Base-by-base conservation (phyloP, 2,797 vertebrate species). In the Sebastes steindachneri region DNA sequence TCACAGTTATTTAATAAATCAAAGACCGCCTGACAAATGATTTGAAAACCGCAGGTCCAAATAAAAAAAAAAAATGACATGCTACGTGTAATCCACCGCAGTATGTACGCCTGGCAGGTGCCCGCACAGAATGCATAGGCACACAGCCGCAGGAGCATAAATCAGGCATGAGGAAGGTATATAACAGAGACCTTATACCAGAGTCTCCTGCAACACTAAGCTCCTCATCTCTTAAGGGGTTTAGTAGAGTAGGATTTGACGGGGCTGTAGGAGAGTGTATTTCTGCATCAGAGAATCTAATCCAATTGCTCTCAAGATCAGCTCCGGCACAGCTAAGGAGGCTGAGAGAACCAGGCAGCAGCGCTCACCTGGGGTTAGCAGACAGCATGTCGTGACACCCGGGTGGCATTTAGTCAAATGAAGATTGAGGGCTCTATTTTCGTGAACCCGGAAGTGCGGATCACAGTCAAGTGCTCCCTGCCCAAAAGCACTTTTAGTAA, bases 261-360 rank as follows among this genome's bases (percentile, higher is more conserved):
- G 4, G 9, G 48, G 64, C 79, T 57, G 57, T 28, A 57, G 68
- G 54, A 75, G 60, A 65, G 70, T 88, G 87, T 93, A 93, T 93
- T 93, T 89, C 83, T 89, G 89, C 77, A 84, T 87, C 78, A 79
- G 68, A 79, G 55, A 84, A 69, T 85, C 62, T 91, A 92, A 94
- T 94, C 90, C 92, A 78, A 88, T 90, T 91, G 81, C 68, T 69
- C 77, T 72, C 3, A 21, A 89, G 81, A 86, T 90, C 72, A 84
- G 28, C 73, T 80, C 69, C 70, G 69, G 73, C 78, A 79, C 68
- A 71, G 63, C 19, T 21, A 17, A 64, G 60, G 15, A 5, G 8
- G 48, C 45, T 58, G 31, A 73, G 35, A 58, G 57, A 74, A 25
- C 12, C 68, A 57, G 26, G 14, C 31, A 35, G 31, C 33, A 55